Base-by-base conservation (phyloP, 2,113 vertebrate genomes). In the Rhizomys pruinosus region DNA sequence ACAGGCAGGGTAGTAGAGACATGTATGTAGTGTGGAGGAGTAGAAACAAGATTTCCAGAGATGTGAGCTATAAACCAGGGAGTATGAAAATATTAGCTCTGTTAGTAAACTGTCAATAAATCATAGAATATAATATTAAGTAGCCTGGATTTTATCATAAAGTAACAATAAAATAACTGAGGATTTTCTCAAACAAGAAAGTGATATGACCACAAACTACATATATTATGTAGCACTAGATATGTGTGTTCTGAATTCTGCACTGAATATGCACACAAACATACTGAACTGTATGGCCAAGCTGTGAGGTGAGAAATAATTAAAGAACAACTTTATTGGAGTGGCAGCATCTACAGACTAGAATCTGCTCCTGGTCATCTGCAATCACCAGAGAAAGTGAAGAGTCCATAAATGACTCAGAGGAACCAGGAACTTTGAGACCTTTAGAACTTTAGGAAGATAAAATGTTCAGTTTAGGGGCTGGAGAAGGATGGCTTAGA, bases 161-260 rank as follows among this genome's bases (percentile, higher is more conserved):
- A 90, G 10, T 69, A 76, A 59, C 1, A 64, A 23, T 87, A 73
- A 92, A 93, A 22, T 3, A 90, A 34, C 3, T 73, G 5, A 61
- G 93, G 20, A 3, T 59, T 88, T 94, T 68, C 15, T 55, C 55
- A 69, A 92, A 16, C 57, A 92, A 94, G 55, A 7, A 93, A 37
- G 47, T 44, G 9, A 73, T 32, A 9, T 59, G 15, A 13, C 16
- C 32, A 57, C 8, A 84, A 27, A 47, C 1, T 32, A 15, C 10
- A 73, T 44, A 20, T 61, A 57, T 42, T 44, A 68, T 52, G 23
- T 1, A 42, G 25, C 3, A 7, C 4, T 52, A 16, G 13, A 44
- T 20, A 19, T 32, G 17, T 42, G 1, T 59, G 47, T 29, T 47
- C 23, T 23, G 22, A 15, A 12, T 74, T 44, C 13, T 52, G 44